These are phyloP conservation scores for Gibbula magus DNA, from an alignment of 2,888 invertebrate species.

Conservation along the genomic window DNA sequence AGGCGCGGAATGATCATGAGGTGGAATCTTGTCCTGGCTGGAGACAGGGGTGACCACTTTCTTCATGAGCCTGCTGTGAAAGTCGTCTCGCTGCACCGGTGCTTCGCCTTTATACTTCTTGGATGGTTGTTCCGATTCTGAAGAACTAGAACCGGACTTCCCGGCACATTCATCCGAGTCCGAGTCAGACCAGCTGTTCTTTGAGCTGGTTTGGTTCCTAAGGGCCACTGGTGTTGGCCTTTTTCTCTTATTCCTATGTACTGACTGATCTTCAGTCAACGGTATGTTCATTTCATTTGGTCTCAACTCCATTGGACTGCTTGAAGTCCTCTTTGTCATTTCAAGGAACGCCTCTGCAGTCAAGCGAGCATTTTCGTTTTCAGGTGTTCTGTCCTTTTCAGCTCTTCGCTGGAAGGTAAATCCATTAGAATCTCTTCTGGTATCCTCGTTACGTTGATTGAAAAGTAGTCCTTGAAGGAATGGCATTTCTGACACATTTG, in stretches of 20 bases:
- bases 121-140: background rate
- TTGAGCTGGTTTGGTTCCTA: conserved; percentile 30
- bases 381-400: background rate
- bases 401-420: background rate
- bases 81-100: conserved; percentile 6
- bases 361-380: background rate
- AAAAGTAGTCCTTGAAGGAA: conserved; percentile 8
- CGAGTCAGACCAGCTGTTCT: conserved; percentile 34
- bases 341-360: background rate
- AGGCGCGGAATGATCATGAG: background rate
- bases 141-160: background rate
- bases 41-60: background rate
- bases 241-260: conserved; percentile 35
- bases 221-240: conserved; percentile 36
- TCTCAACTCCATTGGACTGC: conserved; percentile 31
- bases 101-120: background rate
- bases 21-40: background rate
- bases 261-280: background rate
- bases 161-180: conserved; percentile 23
- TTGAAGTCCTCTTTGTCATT: conserved; percentile 58
- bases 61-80: conserved; percentile 10
- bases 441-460: background rate
- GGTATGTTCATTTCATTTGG: background rate
- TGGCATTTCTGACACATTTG: conserved; percentile 3
- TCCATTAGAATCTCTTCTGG: background rate